Conservation (phyloP, 2,113 vertebrate genomes). For the Serinus canaria region DNA sequence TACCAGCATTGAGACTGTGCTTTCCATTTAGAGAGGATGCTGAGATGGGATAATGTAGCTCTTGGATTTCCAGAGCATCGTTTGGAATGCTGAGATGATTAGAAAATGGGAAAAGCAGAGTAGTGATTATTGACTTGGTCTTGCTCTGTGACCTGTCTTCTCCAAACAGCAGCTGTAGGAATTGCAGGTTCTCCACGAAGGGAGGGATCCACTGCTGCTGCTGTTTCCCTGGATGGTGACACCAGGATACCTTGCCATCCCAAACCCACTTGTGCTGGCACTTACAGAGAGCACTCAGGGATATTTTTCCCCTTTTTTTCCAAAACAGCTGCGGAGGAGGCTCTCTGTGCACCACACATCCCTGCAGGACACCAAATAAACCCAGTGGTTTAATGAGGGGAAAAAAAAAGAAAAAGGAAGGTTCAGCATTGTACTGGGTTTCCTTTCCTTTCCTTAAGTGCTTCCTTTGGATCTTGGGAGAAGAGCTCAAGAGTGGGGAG, state of each 20-base stretch:
- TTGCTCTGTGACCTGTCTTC: neutral
- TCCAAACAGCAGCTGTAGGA: neutral
- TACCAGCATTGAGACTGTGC: neutral
- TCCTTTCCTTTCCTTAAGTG: neutral
- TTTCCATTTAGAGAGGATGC: neutral
- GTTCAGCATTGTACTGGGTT: neutral
- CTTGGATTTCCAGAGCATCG: neutral
- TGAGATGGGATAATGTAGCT: neutral
- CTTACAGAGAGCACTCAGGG: fast-evolving
- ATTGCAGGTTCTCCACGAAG: fast-evolving
- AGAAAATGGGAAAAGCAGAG: neutral
- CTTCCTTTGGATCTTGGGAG: neutral
- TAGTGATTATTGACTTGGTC: neutral
- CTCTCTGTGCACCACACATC: neutral
- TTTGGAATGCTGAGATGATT: neutral
- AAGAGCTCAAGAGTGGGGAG: neutral
- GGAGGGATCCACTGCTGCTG: neutral
- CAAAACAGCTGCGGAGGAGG: neutral
- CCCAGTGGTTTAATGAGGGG: neutral
- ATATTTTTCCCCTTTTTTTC: neutral
- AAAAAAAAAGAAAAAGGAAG: neutral
- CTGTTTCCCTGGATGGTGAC: neutral
- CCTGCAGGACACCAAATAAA: neutral
- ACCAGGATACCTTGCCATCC: neutral
- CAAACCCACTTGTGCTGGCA: neutral